phyloP scores from a whole-genome alignment of 2,888 invertebrate species.

The Orthosia incerta region DNA sequence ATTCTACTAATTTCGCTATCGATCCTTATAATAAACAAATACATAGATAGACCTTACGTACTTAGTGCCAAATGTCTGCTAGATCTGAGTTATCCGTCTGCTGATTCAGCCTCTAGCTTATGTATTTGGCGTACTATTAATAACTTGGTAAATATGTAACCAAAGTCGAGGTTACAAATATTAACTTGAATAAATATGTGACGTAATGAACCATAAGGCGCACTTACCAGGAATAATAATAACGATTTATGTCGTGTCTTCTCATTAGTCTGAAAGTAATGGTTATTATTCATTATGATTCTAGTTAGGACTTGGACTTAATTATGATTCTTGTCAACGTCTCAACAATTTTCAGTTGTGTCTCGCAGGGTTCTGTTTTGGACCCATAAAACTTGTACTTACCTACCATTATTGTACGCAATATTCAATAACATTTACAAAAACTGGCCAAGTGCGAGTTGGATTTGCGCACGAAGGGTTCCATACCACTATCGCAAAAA shows the following conservation, averaged over 20 bases:
- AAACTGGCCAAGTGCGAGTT: too few species aligned
- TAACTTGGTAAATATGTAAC: slow-evolving; percentile 83
- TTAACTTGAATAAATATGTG: slow-evolving; percentile 76
- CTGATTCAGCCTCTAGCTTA: slow-evolving; percentile 74
- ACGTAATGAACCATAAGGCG: slow-evolving; percentile 56
- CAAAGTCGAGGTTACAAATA: slow-evolving; percentile 83
- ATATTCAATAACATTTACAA: slow-evolving; percentile 2
- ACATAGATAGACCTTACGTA: not conserved
- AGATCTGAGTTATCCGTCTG: slow-evolving; percentile 52
- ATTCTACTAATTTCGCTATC: not conserved
- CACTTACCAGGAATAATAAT: slow-evolving; percentile 52
- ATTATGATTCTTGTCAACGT: not conserved
- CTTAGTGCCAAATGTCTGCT: slow-evolving; percentile 24
- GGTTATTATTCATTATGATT: slow-evolving; percentile 29
- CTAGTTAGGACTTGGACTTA: not conserved
- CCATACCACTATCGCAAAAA: too few species aligned
- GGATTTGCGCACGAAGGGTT: too few species aligned
- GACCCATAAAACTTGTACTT: not conserved
- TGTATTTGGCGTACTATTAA: slow-evolving; percentile 80
- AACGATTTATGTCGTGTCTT: slow-evolving; percentile 47
- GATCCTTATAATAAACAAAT: slow-evolving; percentile 11
- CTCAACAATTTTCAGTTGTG: not conserved
- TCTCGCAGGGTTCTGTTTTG: slow-evolving; percentile 2
- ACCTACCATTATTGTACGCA: not conserved
- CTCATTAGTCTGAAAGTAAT: slow-evolving; percentile 51